These are phyloP conservation scores for Petrolisthes cinctipes DNA, from an alignment of 2,888 invertebrate species.

Conservation along the genomic window DNA sequence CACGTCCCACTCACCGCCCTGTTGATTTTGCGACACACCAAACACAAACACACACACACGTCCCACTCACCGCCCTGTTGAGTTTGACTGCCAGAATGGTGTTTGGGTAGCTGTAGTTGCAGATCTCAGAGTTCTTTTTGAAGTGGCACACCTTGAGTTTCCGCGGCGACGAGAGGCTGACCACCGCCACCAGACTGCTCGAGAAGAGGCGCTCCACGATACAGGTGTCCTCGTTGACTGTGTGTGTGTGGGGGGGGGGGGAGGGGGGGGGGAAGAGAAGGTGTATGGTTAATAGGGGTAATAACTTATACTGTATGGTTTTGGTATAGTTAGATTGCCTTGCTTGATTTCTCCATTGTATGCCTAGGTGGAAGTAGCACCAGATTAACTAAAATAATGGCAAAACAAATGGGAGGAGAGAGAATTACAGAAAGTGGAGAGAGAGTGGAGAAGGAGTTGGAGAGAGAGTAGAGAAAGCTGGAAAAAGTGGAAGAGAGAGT, in stretches of 20 bases:
- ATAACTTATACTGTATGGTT: neutral
- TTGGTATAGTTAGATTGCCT: too few species aligned
- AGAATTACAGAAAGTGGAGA: too few species aligned
- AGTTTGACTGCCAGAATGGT: slow-evolving; percentile 73
- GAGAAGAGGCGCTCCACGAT: slow-evolving; percentile 74
- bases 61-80: slow-evolving; percentile 70
- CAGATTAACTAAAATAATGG: too few species aligned
- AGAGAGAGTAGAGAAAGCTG: too few species aligned
- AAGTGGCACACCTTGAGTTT: slow-evolving; percentile 75
- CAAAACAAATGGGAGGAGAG: too few species aligned
- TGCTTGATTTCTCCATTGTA: too few species aligned
- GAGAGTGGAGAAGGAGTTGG: too few species aligned
- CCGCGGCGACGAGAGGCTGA: slow-evolving; percentile 73
- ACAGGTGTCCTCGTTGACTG: slow-evolving; percentile 67
- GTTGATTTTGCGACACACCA: too few species aligned
- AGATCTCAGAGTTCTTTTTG: slow-evolving; percentile 74
- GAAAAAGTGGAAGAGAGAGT: neutral
- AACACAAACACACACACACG: neutral
- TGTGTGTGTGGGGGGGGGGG: neutral
- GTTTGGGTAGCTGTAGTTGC: slow-evolving; percentile 74
- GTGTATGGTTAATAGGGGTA: neutral
- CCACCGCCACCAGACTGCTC: slow-evolving; percentile 74
- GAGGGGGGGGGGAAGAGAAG: neutral
- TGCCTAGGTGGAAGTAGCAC: too few species aligned
- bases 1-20: too few species aligned